These are phyloP conservation scores for Papilio polytes DNA, from an alignment of 1,140 invertebrate genomes.

Conservation along the genomic window DNA sequence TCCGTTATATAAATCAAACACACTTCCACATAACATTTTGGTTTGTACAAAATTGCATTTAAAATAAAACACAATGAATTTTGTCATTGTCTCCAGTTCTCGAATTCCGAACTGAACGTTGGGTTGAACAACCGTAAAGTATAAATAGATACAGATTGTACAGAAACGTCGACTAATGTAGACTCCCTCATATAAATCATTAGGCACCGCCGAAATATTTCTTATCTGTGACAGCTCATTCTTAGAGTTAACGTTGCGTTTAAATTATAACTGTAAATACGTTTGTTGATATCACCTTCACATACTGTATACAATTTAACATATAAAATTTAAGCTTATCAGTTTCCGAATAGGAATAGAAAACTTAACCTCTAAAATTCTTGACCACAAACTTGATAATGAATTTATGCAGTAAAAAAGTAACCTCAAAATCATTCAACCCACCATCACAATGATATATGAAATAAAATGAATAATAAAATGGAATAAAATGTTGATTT, in stretches of 20 bases:
- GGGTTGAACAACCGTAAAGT: slow-evolving; percentile 72
- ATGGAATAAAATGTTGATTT: too few relatives aligned
- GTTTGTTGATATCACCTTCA: not conserved
- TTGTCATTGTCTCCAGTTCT: slow-evolving; percentile 28
- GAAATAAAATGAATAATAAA: too few relatives aligned
- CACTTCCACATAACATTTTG: not conserved
- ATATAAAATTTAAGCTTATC: not conserved
- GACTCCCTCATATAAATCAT: slow-evolving; percentile 54
- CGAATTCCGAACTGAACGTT: slow-evolving; percentile 35
- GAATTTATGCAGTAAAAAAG: not conserved
- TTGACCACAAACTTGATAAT: not conserved
- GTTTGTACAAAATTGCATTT: not conserved
- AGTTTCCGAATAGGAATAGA: too few relatives aligned
- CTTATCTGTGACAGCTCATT: slow-evolving; percentile 38
- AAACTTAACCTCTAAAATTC: too few relatives aligned
- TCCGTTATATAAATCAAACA: not conserved
- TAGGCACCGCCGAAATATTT: slow-evolving; percentile 32
- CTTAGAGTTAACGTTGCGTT: slow-evolving; percentile 25
- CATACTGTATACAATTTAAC: not conserved
- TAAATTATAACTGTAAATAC: slow-evolving; percentile 11
- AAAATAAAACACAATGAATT: slow-evolving; percentile 3
- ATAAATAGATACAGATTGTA: slow-evolving; percentile 66
- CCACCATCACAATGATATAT: too few relatives aligned
- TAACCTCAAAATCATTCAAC: too few relatives aligned
- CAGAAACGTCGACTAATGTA: slow-evolving; percentile 54